Base-by-base conservation (phyloP, 1,140 invertebrate species). In the Drosophila simulans region DNA sequence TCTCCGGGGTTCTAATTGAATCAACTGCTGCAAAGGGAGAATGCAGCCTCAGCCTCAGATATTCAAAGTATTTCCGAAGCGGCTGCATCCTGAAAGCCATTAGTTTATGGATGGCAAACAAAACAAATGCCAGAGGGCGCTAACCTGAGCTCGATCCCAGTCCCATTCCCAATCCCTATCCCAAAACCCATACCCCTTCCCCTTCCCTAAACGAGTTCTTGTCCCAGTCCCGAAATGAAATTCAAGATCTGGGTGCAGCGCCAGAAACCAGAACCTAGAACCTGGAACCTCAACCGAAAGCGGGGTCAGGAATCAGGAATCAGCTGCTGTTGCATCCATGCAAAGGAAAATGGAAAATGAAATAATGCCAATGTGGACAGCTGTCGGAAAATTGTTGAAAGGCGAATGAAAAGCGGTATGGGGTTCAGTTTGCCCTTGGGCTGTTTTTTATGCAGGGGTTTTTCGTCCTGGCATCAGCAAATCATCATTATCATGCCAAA, bases 351-450 rank as follows among this genome's bases (percentile, higher is more conserved):
- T 46, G 65, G 34, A 63, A 74, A 63, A 63, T 20, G 51, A 39
- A 77, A 85, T 86, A 86, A 85, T 82, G 78, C 82, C 77, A 72
- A 88, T 77, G 83, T 88, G 83, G 83, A 88, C 83, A 88, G 83
- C 83, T 88, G 83, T 88, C 80, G 83, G 80, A 69, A 89, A 88
- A 88, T 88, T 88, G 80, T 70, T 83, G 84, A 88, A 88, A 83
- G 81, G 72, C 83, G 83, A 86, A 48, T 88, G 83, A 83, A 86
- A 86, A 89, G 83, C 83, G 65, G 79, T 51, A 27, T 68, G 51
- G 66, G 66, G 42, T 70, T 70, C 65, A 37, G 25, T 40, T 55
- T 40, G 78, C 70, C 75, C 82, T 86, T 75, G 56, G 58, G 65
- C 65, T 64, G 34, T 49, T 70, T 65, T 68, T 80, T 63, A 48